Base-by-base conservation (phyloP, 1,140 invertebrate genomes). In the Homarus americanus region DNA sequence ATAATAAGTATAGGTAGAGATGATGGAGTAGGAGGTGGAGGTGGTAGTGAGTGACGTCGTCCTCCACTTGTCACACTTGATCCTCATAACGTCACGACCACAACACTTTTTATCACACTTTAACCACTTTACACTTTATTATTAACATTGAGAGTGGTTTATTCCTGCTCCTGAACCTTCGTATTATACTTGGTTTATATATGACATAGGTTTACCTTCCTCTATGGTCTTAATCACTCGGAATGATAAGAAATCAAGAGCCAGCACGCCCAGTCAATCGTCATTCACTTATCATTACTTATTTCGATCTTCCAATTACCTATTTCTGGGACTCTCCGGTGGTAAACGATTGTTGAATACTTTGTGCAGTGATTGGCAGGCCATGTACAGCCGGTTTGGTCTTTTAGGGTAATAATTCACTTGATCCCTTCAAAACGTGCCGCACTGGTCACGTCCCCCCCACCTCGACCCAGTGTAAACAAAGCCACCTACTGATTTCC, bases 391-490 rank as follows among this genome's bases (percentile, higher is more conserved):
- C n/a, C n/a, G 12, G 32, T 34, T 9, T 40, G 32, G n/a, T 38
- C 76, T 44, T 20, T 66, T 80, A 9, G 36, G 28, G 32, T 80
- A 41, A 82, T 80, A 49, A 69, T 82, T 82, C 36, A 72, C 28
- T 49, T 32, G 10, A 63, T 69, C 36, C 36, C 76, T 88, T 82
- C 38, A 66, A 80, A 88, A 80, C 75, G 86, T 69, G 86, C 76
- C 86, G 86, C 86, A 44, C 76, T 49, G 63, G 63, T 66, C 58
- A 40, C 78, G n/a, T 82, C 78, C 78, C 86, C 86, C 85, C 86
- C 86, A 80, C 86, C 86, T 72, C 36, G 76, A 66, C 9, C 63
- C n/a, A 87, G 86, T 88, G 86, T 88, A 88, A 88, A 88, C 86
- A 88, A 88, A 82, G 86, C 76, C 78, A 79, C 53, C 38, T 28